These are phyloP conservation scores for Dipodomys spectabilis DNA, from an alignment of 2,113 vertebrate species.

Conservation along the genomic window DNA sequence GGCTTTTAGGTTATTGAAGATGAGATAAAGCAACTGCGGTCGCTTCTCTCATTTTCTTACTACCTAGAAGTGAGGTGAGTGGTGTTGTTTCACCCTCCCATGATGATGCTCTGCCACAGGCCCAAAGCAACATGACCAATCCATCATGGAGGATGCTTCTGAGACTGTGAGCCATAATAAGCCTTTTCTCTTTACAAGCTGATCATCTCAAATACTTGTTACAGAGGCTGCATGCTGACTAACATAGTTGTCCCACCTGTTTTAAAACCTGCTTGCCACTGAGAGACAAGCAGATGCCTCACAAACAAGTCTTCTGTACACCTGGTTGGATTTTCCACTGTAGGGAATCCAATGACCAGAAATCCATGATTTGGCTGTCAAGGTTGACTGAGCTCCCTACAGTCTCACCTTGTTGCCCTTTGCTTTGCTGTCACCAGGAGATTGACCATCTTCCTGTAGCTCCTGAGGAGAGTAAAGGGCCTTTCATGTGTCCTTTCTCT, in stretches of 20 bases:
- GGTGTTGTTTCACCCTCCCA: not conserved
- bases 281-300: not conserved
- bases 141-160: not conserved
- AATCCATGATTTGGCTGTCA: not conserved
- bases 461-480: not conserved
- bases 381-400: not conserved
- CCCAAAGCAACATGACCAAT: too few relatives aligned
- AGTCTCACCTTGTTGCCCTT: not conserved
- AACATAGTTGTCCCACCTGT: too few relatives aligned
- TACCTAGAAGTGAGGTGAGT: not conserved
- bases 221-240: not conserved
- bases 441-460: conserved; percentile 8
- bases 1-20: too few relatives aligned
- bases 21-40: not conserved
- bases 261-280: not conserved
- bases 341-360: not conserved
- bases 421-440: not conserved
- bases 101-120: too few relatives aligned
- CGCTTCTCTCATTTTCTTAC: not conserved
- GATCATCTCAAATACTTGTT: too few relatives aligned
- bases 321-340: not conserved
- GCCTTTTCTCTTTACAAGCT: not conserved
- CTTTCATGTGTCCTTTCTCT: not conserved
- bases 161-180: not conserved
- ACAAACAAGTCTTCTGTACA: not conserved